Conservation (phyloP, 2,113 vertebrate genomes). For the Myodes glareolus region DNA sequence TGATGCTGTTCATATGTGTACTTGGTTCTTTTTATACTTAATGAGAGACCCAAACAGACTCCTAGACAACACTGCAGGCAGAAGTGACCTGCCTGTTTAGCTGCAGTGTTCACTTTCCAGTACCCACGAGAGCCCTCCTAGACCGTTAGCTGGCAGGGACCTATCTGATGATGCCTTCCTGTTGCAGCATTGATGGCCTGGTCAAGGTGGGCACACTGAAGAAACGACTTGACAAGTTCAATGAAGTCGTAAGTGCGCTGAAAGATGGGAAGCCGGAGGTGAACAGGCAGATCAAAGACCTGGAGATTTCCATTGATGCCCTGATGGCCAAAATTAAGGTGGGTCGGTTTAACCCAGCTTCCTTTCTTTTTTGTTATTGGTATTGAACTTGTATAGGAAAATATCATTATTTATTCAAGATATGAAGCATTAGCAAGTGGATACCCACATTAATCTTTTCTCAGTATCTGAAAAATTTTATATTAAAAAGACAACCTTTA, state of each 20-base stretch:
- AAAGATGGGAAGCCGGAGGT: constrained; percentile 96
- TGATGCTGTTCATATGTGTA: not conserved
- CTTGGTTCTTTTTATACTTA: constrained; percentile 6
- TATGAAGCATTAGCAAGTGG: not conserved
- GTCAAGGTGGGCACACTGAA: constrained; percentile 94
- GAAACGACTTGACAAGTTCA: constrained; percentile 92
- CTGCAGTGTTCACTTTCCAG: not conserved
- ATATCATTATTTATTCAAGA: not conserved
- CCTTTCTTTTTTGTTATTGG: constrained; percentile 2
- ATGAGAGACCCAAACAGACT: not conserved
- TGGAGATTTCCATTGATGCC: constrained; percentile 92
- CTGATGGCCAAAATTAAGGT: constrained; percentile 95
- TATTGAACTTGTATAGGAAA: constrained; percentile 44
- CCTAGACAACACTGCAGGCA: not conserved
- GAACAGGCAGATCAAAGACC: constrained; percentile 91
- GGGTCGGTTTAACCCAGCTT: constrained; percentile 49
- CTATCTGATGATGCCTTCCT: not conserved
- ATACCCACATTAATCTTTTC: not conserved
- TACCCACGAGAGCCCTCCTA: not conserved
- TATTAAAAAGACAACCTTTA: constrained; percentile 19
- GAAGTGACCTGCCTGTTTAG: not conserved
- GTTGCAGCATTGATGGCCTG: constrained; percentile 93
- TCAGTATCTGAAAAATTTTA: constrained; percentile 4
- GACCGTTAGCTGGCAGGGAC: not conserved
- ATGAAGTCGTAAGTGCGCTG: constrained; percentile 92